Conservation (phyloP, 2,113 vertebrate species). For the Accipiter cooperii region DNA sequence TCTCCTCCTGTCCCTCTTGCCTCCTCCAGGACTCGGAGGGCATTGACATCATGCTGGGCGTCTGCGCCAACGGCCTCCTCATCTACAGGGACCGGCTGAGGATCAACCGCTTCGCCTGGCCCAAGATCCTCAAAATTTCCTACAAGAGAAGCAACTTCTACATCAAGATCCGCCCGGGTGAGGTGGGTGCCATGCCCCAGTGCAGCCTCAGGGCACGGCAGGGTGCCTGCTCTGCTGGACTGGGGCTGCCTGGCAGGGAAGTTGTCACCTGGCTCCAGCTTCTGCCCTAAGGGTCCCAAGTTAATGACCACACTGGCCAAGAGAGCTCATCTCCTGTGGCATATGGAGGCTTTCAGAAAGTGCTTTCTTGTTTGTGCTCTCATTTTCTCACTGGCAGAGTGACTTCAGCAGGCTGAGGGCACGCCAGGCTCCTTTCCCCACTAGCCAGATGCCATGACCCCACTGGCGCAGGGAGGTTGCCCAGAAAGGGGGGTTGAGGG, state of each 20-base stretch:
- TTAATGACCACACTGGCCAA: not conserved
- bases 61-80: slow-evolving; percentile 95
- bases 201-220: rapidly evolving
- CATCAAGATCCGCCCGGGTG: slow-evolving; percentile 97
- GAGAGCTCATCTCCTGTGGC: not conserved
- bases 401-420: not conserved
- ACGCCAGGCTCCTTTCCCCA: not conserved
- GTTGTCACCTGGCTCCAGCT: not conserved
- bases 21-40: slow-evolving; percentile 90
- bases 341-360: not conserved
- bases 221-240: not conserved
- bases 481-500: not conserved
- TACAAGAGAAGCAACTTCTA: slow-evolving; percentile 99
- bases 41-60: slow-evolving; percentile 97
- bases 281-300: not conserved
- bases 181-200: slow-evolving; percentile 71
- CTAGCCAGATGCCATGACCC: rapidly evolving
- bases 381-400: not conserved
- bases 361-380: not conserved
- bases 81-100: slow-evolving; percentile 95
- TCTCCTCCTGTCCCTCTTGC: not conserved
- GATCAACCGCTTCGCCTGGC: slow-evolving; percentile 99
- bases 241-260: not conserved
- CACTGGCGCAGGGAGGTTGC: rapidly evolving
- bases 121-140: slow-evolving; percentile 99